Base-by-base conservation (phyloP, 2,888 invertebrate genomes). In the Theristus sp. region DNA sequence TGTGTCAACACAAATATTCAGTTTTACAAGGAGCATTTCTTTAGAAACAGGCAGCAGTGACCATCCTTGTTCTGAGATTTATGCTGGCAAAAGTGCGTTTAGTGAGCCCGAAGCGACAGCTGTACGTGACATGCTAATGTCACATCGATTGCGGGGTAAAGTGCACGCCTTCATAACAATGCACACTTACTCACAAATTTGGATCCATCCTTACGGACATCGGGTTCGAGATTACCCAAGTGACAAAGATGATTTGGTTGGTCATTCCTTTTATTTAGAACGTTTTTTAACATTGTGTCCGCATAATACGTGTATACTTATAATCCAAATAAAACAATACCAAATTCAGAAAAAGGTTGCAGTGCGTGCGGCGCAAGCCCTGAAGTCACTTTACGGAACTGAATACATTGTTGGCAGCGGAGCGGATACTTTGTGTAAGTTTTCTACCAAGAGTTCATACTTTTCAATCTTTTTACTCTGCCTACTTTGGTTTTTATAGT, bases 121-220 rank as follows among this genome's bases (percentile, higher is more conserved):
- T n/a, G 67, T 73, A 27, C 62, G 71, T 17, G 67, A 73, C 63
- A 67, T 66, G 57, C 62, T 73, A 29, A 58, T 65, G 27, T 65
- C 69, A 6, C 61, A 66, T 0, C 70, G 69, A 58, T 38, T 72
- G 47, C 56, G 62, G 28, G 69, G 71, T 10, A 69, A 69, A 53
- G 66, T 71, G 46, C 70, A 73, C 57, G 72, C 68, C 6, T 73
- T 71, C 62, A 66, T 73, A 28, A 72, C 73, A 10, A 63, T 73
- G 28, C 73, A 73, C 64, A 71, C 73, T 1, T 73, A 73, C 63
- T 69, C 71, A 1, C 73, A 72, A 56, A 62, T 72, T 17, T 71
- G 71, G 71, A 70, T 71, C 38, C 70, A 73, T 62, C 71, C 72
- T 13, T 73, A 63, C 64, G 67, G 68, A n/a, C 72, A 72, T 62